phyloP scores from a whole-genome alignment of 2,113 vertebrate genomes.

The Aleadryas rufinucha region DNA sequence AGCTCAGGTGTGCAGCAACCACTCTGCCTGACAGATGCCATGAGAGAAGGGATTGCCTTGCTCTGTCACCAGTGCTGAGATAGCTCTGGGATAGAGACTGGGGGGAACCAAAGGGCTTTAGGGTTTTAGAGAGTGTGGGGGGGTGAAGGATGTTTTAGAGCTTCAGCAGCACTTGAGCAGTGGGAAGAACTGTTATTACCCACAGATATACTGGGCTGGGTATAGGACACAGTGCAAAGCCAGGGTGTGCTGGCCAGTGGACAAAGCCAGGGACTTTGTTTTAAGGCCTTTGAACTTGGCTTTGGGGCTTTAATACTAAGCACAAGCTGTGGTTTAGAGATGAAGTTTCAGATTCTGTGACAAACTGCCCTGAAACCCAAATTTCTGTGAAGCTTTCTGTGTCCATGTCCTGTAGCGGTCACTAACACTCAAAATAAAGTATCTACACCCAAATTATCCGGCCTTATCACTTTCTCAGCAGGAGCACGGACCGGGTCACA shows the following conservation, averaged over 20 bases:
- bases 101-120: background rate
- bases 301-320: background rate
- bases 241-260: background rate
- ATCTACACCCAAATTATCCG: background rate
- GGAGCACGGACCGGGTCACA: fast-evolving
- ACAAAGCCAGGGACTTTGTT: background rate
- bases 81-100: background rate
- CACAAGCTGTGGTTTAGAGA: background rate
- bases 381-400: background rate
- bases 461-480: background rate
- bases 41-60: background rate
- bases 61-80: background rate
- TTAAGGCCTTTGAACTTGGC: background rate
- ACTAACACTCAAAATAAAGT: background rate
- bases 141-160: background rate
- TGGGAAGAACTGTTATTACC: background rate
- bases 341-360: background rate
- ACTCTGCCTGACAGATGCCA: fast-evolving
- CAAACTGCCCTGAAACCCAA: background rate
- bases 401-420: background rate
- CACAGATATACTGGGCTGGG: background rate
- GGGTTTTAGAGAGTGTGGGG: background rate
- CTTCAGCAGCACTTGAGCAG: background rate
- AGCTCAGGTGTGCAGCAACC: background rate
- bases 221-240: background rate